Base-by-base conservation (phyloP, 2,113 vertebrate species). In the Bagarius yarrelli region DNA sequence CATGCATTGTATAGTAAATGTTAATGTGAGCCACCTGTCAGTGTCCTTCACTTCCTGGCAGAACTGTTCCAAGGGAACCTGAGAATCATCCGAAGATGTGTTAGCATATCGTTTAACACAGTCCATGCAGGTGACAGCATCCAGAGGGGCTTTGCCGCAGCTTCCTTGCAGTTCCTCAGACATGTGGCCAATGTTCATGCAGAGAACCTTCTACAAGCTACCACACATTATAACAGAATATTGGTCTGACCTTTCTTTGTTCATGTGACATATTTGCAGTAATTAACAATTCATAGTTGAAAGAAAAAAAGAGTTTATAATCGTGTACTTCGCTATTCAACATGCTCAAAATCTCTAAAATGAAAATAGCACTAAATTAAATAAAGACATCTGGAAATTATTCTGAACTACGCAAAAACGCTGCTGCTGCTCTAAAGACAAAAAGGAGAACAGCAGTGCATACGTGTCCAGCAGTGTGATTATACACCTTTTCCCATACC, bases 151-250 rank as follows among this genome's bases (percentile, higher is more conserved):
- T 82, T 83, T 79, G 11, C 23, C 66, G 44, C 81, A 86, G 57
- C 87, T 84, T 52, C 15, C 60, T 36, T 76, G 30, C 25, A 88
- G 72, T 55, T 83, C 70, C n/a, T 79, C n/a, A 34, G 82, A 71
- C 32, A 60, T 55, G 23, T n/a, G 50, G n/a, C 13, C 34, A 40
- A 18, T 32, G 34, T 82, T 80, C 55, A 52, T 72, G 61, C 87
- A 86, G 30, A 88, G 73, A 66, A 70, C 60, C 14, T 74, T 83
- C 25, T 85, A 78, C 52, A 32, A 86, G 55, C 83, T 88, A 73
- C 6, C 25, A 56, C 61, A 64, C 73, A 79, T 55, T 4, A 36
- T 5, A 56, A 76, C 69, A 76, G 23, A 44, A 71, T 18, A 70
- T 19, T 2, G 69, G 63, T 57, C 60, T 74, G 34, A 19, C 14